Percentiles rank a stretch among this genome's conserved stretches.
Conservation (phyloP, 2,888 invertebrate species). For the Marronus borbonicus region DNA sequence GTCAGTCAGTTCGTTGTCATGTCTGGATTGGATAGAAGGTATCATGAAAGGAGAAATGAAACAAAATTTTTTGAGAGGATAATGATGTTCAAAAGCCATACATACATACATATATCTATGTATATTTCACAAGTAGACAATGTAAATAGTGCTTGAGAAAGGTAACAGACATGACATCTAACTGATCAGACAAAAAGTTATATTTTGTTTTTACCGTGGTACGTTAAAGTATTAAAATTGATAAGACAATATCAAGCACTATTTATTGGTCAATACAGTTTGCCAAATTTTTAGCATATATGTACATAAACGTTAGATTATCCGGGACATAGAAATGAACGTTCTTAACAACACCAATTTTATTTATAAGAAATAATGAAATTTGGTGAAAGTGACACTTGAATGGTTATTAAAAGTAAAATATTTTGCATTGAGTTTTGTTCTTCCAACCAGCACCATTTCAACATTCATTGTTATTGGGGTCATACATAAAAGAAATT, state of each 20-base stretch:
- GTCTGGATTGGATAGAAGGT: constrained; percentile 41
- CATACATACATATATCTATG: background rate
- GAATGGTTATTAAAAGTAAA: constrained; percentile 6
- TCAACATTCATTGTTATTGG: no score
- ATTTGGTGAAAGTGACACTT: constrained; percentile 4
- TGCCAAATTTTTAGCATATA: background rate
- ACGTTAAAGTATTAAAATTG: background rate
- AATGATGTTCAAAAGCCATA: constrained; percentile 10
- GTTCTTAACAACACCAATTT: background rate
- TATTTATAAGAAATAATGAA: background rate
- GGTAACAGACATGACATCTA: constrained; percentile 64
- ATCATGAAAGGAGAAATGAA: constrained; percentile 5
- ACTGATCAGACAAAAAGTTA: constrained; percentile 49
- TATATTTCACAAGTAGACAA: background rate
- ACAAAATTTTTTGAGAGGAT: background rate
- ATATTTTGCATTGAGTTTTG: background rate
- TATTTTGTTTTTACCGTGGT: background rate
- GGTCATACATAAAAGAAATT: no score
- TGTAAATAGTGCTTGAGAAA: constrained; percentile 63
- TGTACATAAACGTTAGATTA: background rate
- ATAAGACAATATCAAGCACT: constrained; percentile 59
- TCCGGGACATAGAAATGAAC: background rate
- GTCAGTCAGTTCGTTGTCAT: constrained; percentile 52
- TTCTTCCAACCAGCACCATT: background rate
- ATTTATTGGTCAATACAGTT: constrained; percentile 53